Percentiles rank a stretch among this genome's conserved stretches.
Conservation (phyloP, 2,888 invertebrate genomes). For the Drosophila austrosaltans region DNA sequence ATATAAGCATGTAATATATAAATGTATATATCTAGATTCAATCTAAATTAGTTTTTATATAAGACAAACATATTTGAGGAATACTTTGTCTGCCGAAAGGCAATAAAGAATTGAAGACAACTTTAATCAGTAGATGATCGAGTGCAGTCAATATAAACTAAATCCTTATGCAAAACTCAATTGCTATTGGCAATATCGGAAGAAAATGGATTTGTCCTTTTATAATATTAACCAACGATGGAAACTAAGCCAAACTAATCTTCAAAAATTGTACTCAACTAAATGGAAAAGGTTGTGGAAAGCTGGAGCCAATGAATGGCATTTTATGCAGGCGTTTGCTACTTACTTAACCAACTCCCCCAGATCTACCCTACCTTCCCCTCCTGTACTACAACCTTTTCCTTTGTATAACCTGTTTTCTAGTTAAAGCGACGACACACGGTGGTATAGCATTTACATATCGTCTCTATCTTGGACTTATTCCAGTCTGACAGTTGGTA, state of each 20-base stretch:
- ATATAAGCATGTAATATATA: no score
- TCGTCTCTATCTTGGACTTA: conserved; percentile 77
- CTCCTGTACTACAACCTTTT: no score
- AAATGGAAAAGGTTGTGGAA: conserved; percentile 43
- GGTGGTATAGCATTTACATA: conserved; percentile 76
- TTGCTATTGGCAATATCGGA: not conserved
- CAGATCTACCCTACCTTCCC: not conserved
- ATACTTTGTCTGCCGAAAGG: no score
- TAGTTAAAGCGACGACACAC: conserved; percentile 73
- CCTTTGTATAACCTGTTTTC: conserved; percentile 40
- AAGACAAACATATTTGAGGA: no score
- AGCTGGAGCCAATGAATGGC: conserved; percentile 58
- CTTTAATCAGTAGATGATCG: not conserved
- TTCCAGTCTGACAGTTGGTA: conserved; percentile 51
- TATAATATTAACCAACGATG: no score
- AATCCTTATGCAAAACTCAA: not conserved
- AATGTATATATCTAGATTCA: not conserved
- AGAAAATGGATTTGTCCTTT: no score
- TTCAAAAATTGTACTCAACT: conserved; percentile 32
- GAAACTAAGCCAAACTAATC: not conserved
- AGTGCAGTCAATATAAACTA: not conserved
- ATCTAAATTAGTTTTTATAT: not conserved
- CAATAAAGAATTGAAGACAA: no score
- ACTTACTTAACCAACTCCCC: not conserved
- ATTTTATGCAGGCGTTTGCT: conserved; percentile 54